Evolutionary conservation across 2,797 vertebrate genomes (phyloP), one percentile per base, ranked within the genome.

Genomic region (Carapus acus): DNA sequence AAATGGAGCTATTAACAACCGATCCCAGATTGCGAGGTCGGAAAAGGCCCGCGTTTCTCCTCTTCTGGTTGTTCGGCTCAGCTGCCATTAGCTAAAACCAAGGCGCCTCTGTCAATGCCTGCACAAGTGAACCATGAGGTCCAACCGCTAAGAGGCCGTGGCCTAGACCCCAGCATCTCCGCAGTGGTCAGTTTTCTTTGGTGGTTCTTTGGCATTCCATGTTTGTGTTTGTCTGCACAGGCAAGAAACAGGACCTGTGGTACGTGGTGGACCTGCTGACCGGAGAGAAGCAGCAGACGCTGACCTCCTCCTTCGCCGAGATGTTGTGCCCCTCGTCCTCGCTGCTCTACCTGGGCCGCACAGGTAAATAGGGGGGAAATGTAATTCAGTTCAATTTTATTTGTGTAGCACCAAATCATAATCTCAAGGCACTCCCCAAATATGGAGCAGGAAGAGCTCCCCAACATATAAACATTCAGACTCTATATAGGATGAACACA

Each of bases 231-330:
- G 38, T 19, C 24, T 40, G 16, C 52, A 6, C 81, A 99, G 96
- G 96, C 74, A 98, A 96, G 76, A 99, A 99, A 79, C 96, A 98
- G 78, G 96, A 99, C 71, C 82, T 96, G 65, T 99, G 96, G 96
- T 94, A 97, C 0, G 94, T 97, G 58, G 87, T 99, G 18, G 96
- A 99, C 80, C 88, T 96, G 47, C 65, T 94, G 81, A 99, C 96
- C 0, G 96, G 96, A 2, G 93, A 97, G 85, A 99, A 99, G 53
- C 93, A 98, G 74, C 94, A 98, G 62, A 99, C 96, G 0, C 77
- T 99, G 79, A 97, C 94, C 0, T 97, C 96, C 0, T 90, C 95
- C 16, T 97, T 94, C 49, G 92, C 94, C 13, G 94, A 97, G 77
- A 94, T 91, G 75, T 82, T 96, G 22, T 98, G 94, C 52, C 94